These are phyloP conservation scores for Echinops telfairi DNA, from an alignment of 2,113 vertebrate species.

Conservation along the genomic window DNA sequence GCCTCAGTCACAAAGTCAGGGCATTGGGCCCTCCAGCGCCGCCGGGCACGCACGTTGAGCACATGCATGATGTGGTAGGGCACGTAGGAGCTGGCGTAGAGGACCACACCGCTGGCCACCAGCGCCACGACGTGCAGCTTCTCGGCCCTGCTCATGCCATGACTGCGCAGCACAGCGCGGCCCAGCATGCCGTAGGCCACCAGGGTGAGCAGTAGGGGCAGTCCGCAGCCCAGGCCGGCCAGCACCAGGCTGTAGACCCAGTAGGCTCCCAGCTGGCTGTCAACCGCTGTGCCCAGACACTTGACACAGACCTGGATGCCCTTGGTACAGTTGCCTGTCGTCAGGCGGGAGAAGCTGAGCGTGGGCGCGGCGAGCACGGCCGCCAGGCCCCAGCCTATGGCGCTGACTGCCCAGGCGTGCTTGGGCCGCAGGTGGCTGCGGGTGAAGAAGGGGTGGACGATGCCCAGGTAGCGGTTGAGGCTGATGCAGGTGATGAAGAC, in stretches of 20 bases:
- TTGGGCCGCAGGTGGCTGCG: conserved; percentile 80
- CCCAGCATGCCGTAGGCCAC: conserved; percentile 86
- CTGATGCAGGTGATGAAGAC: conserved; percentile 92
- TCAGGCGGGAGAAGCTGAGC: conserved; percentile 82
- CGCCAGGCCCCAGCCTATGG: conserved; percentile 84
- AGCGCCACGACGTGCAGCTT: conserved; percentile 87
- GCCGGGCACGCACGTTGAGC: conserved; percentile 74
- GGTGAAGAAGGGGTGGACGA: conserved; percentile 88
- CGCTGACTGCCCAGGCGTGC: conserved; percentile 85
- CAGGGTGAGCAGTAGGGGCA: conserved; percentile 90
- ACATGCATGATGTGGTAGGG: conserved; percentile 88
- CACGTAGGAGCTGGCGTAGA: conserved; percentile 90
- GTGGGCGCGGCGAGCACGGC: conserved; percentile 85
- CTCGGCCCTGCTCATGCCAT: conserved; percentile 77
- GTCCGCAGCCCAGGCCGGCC: conserved; percentile 83
- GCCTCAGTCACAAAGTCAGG: neutral
- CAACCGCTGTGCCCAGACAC: conserved; percentile 78
- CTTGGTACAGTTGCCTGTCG: fast-evolving
- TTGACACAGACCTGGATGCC: neutral
- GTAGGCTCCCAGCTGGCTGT: neutral
- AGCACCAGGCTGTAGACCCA: conserved; percentile 85
- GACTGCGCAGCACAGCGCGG: conserved; percentile 84
- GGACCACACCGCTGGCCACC: conserved; percentile 83
- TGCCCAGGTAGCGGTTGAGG: conserved; percentile 89
- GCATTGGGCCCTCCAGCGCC: conserved; percentile 21